phyloP scores from a whole-genome alignment of 2,888 invertebrate species.

The Spodoptera exigua region DNA sequence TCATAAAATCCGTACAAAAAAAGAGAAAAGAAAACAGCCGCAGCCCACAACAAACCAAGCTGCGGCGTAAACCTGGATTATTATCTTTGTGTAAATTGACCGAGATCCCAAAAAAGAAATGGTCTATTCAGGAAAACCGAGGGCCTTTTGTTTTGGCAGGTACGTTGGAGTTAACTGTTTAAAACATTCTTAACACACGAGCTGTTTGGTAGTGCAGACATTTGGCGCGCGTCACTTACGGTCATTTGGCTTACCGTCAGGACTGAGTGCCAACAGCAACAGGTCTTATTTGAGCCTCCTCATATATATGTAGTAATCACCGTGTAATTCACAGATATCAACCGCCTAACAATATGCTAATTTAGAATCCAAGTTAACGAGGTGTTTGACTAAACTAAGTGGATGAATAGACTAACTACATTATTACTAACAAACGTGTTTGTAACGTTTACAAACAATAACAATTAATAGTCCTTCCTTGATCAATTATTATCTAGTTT shows the following conservation, averaged over 20 bases:
- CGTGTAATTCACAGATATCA: constrained; percentile 33
- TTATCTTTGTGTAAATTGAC: too few relatives aligned
- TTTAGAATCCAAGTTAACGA: constrained; percentile 28
- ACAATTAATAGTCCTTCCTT: too few relatives aligned
- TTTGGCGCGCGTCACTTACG: constrained; percentile 66
- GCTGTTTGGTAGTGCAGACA: constrained; percentile 50
- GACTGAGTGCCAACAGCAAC: constrained; percentile 76
- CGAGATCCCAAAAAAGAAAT: constrained; percentile 2
- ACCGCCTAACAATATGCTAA: constrained; percentile 37
- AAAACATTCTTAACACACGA: constrained; percentile 46
- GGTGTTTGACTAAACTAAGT: constrained; percentile 13
- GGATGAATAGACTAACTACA: neutral
- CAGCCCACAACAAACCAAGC: too few relatives aligned
- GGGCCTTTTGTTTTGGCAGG: constrained; percentile 47
- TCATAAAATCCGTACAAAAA: too few relatives aligned
- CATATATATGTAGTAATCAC: constrained; percentile 40
- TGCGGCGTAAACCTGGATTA: too few relatives aligned
- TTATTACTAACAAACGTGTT: too few relatives aligned
- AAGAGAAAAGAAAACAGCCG: too few relatives aligned
- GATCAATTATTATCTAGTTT: too few relatives aligned
- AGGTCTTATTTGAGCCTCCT: constrained; percentile 61
- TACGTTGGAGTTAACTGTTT: constrained; percentile 46
- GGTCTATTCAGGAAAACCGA: neutral
- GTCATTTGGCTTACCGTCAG: constrained; percentile 76
- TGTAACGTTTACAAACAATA: too few relatives aligned